Evolutionary conservation across 2,797 vertebrate genomes (phyloP).

Genomic region (Lutjanus campechanus): DNA sequence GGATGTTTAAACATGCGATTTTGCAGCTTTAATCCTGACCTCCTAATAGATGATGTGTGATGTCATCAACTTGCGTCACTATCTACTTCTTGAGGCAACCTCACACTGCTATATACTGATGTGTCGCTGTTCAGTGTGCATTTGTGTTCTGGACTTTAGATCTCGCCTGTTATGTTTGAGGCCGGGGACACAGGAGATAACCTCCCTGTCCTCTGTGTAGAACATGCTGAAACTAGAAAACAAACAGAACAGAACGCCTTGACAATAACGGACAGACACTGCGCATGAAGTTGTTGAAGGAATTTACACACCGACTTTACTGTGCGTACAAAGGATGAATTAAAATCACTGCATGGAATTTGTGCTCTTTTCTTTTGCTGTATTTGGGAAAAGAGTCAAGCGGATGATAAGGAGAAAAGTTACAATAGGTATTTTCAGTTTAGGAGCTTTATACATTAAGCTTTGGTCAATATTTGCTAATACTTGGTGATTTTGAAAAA

Average conservation of each 20-base stretch:
- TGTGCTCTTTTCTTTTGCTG: background rate
- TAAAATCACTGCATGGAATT: background rate
- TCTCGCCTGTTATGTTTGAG: slow-evolving; percentile 7
- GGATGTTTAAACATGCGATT: background rate
- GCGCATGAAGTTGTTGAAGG: background rate
- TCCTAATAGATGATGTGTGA: background rate
- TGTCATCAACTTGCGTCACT: background rate
- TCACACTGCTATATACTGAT: slow-evolving; percentile 8
- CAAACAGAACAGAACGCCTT: slow-evolving; percentile 23
- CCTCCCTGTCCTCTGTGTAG: slow-evolving; percentile 27
- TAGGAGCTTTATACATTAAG: slow-evolving; percentile 39
- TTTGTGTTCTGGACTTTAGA: slow-evolving; percentile 18
- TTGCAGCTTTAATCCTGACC: background rate
- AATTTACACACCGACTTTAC: slow-evolving; percentile 7
- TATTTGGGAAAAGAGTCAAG: background rate
- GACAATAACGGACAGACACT: slow-evolving; percentile 2
- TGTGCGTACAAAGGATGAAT: background rate
- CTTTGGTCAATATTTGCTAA: slow-evolving; percentile 59
- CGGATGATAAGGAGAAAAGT: slow-evolving; percentile 20
- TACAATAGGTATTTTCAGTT: slow-evolving; percentile 25
- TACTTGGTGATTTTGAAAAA: slow-evolving; percentile 35
- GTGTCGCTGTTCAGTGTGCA: slow-evolving; percentile 16
- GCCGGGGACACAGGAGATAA: slow-evolving; percentile 28
- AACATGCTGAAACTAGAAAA: slow-evolving; percentile 43
- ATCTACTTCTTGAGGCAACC: background rate